These are phyloP conservation scores for Physocephala rufipes DNA, from an alignment of 2,888 invertebrate species.

Conservation along the genomic window DNA sequence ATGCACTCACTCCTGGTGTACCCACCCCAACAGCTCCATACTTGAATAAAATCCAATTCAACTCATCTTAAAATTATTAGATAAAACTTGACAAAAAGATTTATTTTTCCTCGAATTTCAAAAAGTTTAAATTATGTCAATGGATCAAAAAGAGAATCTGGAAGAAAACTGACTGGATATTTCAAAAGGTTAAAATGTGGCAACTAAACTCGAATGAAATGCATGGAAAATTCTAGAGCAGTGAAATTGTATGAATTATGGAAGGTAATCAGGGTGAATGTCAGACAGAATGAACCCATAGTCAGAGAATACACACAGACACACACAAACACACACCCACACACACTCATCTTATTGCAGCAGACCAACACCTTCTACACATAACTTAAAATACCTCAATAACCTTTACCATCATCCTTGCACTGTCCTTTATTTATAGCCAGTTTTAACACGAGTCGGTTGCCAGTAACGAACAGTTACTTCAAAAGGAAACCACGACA, in stretches of 20 bases:
- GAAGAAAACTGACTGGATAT: too few species aligned
- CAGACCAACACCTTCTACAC: too few species aligned
- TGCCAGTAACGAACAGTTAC: not conserved
- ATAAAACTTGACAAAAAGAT: too few species aligned
- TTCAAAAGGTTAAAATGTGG: too few species aligned
- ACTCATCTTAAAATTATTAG: too few species aligned
- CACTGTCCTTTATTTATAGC: not conserved
- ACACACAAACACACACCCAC: not conserved
- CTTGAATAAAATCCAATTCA: too few species aligned
- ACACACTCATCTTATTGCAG: too few species aligned
- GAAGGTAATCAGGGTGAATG: not conserved
- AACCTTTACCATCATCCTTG: not conserved
- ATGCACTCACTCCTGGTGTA: too few species aligned
- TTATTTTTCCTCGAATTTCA: too few species aligned
- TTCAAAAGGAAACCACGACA: not conserved
- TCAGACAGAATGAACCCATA: slow-evolving; percentile 3
- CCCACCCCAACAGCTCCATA: too few species aligned
- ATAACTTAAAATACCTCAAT: not conserved
- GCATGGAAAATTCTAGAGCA: not conserved
- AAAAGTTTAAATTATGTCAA: too few species aligned
- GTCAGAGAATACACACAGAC: not conserved
- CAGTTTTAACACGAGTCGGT: not conserved
- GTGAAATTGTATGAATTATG: slow-evolving; percentile 17
- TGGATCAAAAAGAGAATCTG: too few species aligned
- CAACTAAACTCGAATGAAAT: not conserved